A percentile compares a stretch with the other conserved stretches of the same genome.
Conservation (phyloP, 2,888 invertebrate species). For the Lithophane ornitopus region DNA sequence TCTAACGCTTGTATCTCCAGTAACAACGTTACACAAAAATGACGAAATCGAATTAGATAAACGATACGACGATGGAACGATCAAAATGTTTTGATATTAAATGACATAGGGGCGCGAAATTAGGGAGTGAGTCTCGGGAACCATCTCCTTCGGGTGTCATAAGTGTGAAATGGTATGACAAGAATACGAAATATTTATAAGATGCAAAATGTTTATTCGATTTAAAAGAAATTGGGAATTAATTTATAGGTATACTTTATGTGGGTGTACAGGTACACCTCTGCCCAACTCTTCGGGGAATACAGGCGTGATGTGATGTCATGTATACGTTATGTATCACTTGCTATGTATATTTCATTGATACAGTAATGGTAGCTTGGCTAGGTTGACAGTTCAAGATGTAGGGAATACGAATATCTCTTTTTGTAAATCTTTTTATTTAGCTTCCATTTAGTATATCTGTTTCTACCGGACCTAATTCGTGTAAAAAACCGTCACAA, state of each 20-base stretch:
- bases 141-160: conserved; percentile 22
- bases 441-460: background rate
- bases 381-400: too few relatives aligned
- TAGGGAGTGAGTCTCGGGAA: conserved; percentile 5
- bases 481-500: background rate
- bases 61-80: conserved; percentile 40
- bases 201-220: conserved; percentile 7
- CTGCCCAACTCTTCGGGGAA: too few relatives aligned
- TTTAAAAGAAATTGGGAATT: background rate
- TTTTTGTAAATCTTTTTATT: background rate
- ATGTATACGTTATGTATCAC: too few relatives aligned
- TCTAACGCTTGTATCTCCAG: conserved; percentile 11
- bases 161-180: background rate
- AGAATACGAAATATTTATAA: conserved; percentile 20
- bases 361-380: background rate
- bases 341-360: conserved; percentile 1
- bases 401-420: background rate
- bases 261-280: too few relatives aligned
- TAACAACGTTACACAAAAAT: conserved; percentile 30
- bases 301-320: too few relatives aligned
- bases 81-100: conserved; percentile 55
- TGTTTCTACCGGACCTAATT: background rate
- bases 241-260: background rate
- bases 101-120: conserved; percentile 31
- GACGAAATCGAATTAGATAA: conserved; percentile 33